A percentile compares a stretch with the other conserved stretches of the same genome.
phyloP scores from a whole-genome alignment of 2,888 invertebrate species.

The Lasioglossum marginatum region DNA sequence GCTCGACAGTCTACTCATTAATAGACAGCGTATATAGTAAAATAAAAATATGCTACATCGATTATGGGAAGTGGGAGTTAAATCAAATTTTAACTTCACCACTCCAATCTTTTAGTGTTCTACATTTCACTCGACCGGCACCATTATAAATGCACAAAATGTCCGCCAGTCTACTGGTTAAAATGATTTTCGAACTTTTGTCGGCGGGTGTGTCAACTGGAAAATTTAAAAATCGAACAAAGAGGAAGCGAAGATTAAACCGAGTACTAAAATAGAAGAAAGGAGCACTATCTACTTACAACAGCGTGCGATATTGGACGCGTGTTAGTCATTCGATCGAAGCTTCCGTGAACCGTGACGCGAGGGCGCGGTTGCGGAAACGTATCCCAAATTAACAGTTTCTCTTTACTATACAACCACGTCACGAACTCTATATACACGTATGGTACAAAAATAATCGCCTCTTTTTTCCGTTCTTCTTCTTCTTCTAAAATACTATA shows the following conservation, averaged over 20 bases:
- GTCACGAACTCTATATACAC: conserved; percentile 38
- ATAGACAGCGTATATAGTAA: background rate
- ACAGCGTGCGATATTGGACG: conserved; percentile 18
- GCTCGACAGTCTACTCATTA: background rate
- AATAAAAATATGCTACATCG: background rate
- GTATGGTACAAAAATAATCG: conserved; percentile 28
- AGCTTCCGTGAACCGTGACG: background rate
- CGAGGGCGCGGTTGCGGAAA: background rate
- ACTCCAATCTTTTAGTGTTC: too few species aligned
- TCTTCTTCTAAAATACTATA: background rate
- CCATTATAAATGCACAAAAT: too few species aligned
- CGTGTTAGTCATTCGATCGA: background rate
- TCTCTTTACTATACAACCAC: conserved; percentile 40
- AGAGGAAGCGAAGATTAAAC: conserved; percentile 11
- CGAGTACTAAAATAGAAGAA: background rate
- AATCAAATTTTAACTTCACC: background rate
- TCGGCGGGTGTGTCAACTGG: background rate
- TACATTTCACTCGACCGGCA: too few species aligned
- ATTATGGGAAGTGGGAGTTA: background rate
- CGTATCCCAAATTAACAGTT: conserved; percentile 19
- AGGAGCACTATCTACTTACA: conserved; percentile 32
- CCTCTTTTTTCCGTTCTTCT: background rate
- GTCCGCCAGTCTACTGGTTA: too few species aligned
- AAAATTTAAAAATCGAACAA: background rate
- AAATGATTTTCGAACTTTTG: background rate